Evolutionary conservation across 2,797 vertebrate genomes (phyloP).

Genomic region (Heteromormyrus szaboi): DNA sequence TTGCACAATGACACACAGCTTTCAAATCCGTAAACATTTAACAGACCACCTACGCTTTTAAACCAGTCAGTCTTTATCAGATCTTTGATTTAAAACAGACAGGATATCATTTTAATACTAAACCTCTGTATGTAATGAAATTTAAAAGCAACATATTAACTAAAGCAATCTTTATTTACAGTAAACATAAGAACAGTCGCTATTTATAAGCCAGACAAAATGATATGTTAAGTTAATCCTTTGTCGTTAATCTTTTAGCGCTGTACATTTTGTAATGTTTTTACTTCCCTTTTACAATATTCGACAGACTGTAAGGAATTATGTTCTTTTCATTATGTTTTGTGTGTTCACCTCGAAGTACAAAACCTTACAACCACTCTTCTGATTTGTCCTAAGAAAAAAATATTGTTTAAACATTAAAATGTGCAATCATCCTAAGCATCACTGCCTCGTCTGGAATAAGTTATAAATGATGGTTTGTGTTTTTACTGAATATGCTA

Average conservation of each 20-base stretch:
- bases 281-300: not conserved
- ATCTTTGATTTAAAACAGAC: not conserved
- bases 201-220: not conserved
- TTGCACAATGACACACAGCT: slow-evolving; percentile 44
- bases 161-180: not conserved
- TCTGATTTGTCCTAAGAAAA: not conserved
- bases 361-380: not conserved
- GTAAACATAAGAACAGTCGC: not conserved
- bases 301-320: not conserved
- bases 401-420: not conserved
- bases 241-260: not conserved
- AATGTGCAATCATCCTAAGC: no score
- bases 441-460: not conserved
- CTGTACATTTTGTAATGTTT: not conserved
- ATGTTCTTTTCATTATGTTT: not conserved
- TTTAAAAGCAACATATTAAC: not conserved
- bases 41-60: slow-evolving; percentile 10
- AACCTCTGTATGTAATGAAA: not conserved
- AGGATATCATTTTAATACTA: not conserved
- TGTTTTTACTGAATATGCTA: not conserved
- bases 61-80: slow-evolving; percentile 1
- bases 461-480: not conserved
- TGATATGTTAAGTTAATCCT: not conserved
- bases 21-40: slow-evolving; percentile 44
- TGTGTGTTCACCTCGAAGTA: not conserved